Base-by-base conservation (phyloP, 2,797 vertebrate genomes). In the Pampus argenteus region DNA sequence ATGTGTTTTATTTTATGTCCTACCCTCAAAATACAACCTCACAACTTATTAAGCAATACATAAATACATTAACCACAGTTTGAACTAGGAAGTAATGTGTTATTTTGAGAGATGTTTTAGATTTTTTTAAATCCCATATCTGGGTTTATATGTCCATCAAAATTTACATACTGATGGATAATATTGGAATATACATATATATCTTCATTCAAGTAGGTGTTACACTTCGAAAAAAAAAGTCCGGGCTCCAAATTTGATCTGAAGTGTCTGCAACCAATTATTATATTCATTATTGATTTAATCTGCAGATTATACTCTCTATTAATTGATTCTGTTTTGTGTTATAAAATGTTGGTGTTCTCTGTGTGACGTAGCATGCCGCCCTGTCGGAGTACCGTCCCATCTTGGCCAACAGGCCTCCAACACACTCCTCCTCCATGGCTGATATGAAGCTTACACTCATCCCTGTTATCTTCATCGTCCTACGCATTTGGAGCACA, bases 361-460 rank as follows among this genome's bases (percentile, higher is more conserved):
- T 85, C 22, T 51, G 6, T 67, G 40, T 76, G 56, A 18, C 2
- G 0, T 91, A 99, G 98, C 97, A 95, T 1, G 92, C 93, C 0
- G 96, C 97, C 0, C 95, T 99, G 47, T 98, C 96, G 0, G 98
- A 99, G 88, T 99, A 99, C 70, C 95, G 97, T 4, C 97, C 98
- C 76, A 94, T 99, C 77, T 67, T 99, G 83, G 84, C 94, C 0
- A 89, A 71, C 59, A 88, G 85, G 4, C 85, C 91, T 1, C 74
- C 78, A 0, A 90, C 90, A 7, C 90, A 89, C 28, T 91, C 89
- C 22, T 52, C 95, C 10, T 89, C 96, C 23, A 81, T 94, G 66
- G 97, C 97, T 0, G 97, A 99, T 29, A 94, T 88, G 90, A 99
- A 99, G 84, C 88, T 99, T n/a, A 89, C 96, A 2, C 94, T 99